Conservation (phyloP, 2,113 vertebrate species). For the Columba janthina region DNA sequence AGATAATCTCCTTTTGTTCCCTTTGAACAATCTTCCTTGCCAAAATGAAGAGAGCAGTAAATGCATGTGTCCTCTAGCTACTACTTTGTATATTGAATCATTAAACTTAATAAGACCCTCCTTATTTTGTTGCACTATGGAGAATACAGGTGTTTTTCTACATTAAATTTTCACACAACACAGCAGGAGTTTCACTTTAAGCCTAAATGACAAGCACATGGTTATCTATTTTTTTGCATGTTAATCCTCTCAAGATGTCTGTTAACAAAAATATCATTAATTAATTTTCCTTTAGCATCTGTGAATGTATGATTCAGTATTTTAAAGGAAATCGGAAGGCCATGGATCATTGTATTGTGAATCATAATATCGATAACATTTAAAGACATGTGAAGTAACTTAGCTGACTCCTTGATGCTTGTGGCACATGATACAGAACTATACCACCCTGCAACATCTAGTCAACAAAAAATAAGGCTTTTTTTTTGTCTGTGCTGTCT, state of each 20-base stretch:
- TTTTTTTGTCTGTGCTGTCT: background rate
- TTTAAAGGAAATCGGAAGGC: constrained; percentile 11
- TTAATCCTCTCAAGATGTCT: constrained; percentile 46
- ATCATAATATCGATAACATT: background rate
- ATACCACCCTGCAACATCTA: background rate
- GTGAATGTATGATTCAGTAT: background rate
- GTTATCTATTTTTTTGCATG: constrained; percentile 45
- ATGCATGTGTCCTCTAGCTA: background rate
- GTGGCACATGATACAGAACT: background rate
- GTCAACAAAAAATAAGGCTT: background rate
- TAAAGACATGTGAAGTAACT: background rate
- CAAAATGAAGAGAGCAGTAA: background rate
- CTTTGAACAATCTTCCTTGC: background rate
- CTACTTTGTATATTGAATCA: background rate
- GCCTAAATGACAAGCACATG: background rate
- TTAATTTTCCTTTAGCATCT: constrained; percentile 28
- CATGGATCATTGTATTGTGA: background rate
- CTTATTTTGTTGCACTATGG: constrained; percentile 27
- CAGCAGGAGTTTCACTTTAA: constrained; percentile 53
- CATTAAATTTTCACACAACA: constrained; percentile 13
- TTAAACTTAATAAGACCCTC: background rate
- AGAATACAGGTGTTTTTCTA: constrained; percentile 26
- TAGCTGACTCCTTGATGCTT: background rate
- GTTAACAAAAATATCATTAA: constrained; percentile 49
- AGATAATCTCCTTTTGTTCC: background rate